Percentiles rank a stretch among this genome's conserved stretches.
phyloP scores from a whole-genome alignment of 2,113 vertebrate genomes.

The Callocephalon fimbriatum region DNA sequence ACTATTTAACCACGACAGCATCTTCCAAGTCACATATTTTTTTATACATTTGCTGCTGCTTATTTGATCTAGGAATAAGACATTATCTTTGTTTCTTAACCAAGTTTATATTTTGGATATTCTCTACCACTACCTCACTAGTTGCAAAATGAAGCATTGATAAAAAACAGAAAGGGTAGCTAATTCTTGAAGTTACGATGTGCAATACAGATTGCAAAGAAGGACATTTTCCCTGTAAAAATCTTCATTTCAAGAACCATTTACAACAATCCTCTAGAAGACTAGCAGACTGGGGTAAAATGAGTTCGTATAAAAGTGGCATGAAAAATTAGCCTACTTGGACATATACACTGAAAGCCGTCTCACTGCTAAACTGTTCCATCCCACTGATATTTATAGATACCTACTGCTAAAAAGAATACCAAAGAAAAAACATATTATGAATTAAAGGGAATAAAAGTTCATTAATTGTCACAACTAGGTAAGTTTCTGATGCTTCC shows the following conservation, averaged over 20 bases:
- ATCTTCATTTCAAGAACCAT: background rate
- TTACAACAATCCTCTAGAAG: background rate
- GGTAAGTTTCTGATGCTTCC: background rate
- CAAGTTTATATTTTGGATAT: background rate
- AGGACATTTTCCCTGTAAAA: background rate
- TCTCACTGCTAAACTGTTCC: background rate
- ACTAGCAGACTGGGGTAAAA: background rate
- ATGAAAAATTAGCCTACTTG: background rate
- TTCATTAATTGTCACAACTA: background rate
- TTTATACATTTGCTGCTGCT: background rate
- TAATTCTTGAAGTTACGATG: background rate
- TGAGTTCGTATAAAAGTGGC: background rate
- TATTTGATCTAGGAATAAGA: background rate
- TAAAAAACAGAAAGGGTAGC: background rate
- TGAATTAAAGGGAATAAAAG: background rate
- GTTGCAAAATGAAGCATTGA: background rate
- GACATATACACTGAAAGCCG: background rate
- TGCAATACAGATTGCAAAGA: background rate
- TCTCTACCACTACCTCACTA: background rate
- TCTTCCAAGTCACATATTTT: background rate
- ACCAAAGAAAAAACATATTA: background rate
- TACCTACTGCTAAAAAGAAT: background rate
- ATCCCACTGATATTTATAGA: background rate
- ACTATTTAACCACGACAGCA: background rate
- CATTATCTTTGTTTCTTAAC: background rate